Percentiles rank a stretch among this genome's conserved stretches.
phyloP scores from a whole-genome alignment of 2,113 vertebrate genomes.

The Oreochromis niloticus region DNA sequence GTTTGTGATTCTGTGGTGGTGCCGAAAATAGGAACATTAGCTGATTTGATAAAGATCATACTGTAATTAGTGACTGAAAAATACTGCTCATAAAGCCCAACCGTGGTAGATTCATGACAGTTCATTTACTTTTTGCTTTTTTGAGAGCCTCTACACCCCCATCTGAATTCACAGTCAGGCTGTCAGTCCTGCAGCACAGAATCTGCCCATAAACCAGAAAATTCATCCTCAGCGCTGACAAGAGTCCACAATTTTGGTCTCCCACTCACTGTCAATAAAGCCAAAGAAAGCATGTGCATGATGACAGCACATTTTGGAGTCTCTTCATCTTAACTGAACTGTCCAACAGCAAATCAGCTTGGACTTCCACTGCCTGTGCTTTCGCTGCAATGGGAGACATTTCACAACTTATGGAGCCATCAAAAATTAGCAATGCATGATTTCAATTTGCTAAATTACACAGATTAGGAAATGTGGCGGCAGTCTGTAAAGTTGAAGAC shows the following conservation, averaged over 20 bases:
- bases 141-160: not conserved
- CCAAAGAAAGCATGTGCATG: not conserved
- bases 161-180: not conserved
- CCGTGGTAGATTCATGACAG: not conserved
- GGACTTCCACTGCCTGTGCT: not conserved
- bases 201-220: not conserved
- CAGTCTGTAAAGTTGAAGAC: not conserved
- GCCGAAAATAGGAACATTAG: not conserved
- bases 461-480: not conserved
- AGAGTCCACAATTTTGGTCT: slow-evolving; percentile 2
- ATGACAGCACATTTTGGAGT: not conserved
- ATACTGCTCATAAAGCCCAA: not conserved
- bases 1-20: not conserved
- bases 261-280: slow-evolving; percentile 17
- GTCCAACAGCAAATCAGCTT: not conserved
- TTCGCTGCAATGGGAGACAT: not conserved
- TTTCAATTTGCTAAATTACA: not conserved
- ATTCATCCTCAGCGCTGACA: not conserved
- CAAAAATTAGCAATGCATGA: not conserved
- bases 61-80: not conserved
- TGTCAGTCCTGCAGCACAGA: slow-evolving; percentile 7
- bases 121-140: not conserved
- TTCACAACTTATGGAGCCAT: not conserved
- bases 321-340: not conserved
- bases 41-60: not conserved